Evolutionary conservation across 2,888 invertebrate genomes (phyloP), one percentile per base, ranked within the genome.

Genomic region (Aporophyla nigra): DNA sequence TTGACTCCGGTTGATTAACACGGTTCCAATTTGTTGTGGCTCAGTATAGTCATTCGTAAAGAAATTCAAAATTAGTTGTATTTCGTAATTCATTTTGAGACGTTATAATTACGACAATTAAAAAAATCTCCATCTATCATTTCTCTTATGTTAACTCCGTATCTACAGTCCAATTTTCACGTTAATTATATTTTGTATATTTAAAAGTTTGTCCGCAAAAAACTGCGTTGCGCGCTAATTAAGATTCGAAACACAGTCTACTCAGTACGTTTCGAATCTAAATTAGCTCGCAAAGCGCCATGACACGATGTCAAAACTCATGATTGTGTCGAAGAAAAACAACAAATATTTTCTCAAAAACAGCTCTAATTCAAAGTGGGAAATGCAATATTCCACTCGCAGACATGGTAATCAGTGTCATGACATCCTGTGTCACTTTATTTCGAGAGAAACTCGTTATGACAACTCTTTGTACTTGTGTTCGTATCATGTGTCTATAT

Each of bases 371-470:
- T 62, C 14, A 62, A 62, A 56, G 40, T n/a, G 40, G 54, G n/a
- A 69, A 66, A 70, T 77, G 83, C 51, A 82, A 82, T 70, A 70
- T 66, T 82, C 58, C 21, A 19, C 49, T 43, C 61, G 10, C 49
- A 54, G 14, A 43, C 24, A 27, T 49, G 24, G 27, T 61, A 82
- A 70, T 66, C 82, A 82, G n/a, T 33, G 33, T 27, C 51, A 80
- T 70, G 71, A 49, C 40, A 27, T 56, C 24, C 40, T n/a, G 19
- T n/a, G 49, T 61, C 43, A 33, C 53, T 53, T 27, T 62, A 43
- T 24, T 56, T 46, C 5, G 56, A 51, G 24, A 56, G 33, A 21
- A 70, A 56, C n/a, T 82, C 43, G 82, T 69, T 69, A 70, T 51
- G 27, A 40, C 21, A 74, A 65, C 61, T 51, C 58, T 82, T 49